Evolutionary conservation across 2,797 vertebrate species (phyloP).

Genomic region (Muraenolepis orangiensis): DNA sequence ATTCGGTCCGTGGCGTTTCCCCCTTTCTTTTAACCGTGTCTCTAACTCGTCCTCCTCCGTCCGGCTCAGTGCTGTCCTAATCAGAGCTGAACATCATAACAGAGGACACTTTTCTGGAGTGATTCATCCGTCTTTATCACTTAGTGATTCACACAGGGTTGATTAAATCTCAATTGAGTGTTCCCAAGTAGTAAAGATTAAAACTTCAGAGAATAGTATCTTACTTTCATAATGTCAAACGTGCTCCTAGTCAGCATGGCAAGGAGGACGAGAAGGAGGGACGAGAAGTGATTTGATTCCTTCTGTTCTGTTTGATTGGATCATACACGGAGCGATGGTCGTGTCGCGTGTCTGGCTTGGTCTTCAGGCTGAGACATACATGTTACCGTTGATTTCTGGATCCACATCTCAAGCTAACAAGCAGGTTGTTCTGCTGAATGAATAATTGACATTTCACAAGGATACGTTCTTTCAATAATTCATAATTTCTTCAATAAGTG

Average conservation of each 20-base stretch:
- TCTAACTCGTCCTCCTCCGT: neutral
- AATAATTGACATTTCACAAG: neutral
- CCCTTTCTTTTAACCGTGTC: neutral
- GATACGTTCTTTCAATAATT: neutral
- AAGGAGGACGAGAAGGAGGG: too few relatives aligned
- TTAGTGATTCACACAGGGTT: neutral
- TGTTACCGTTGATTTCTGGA: neutral
- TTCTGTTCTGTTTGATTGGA: neutral
- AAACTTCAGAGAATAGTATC: neutral
- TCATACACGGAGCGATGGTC: neutral
- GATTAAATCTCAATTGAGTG: neutral
- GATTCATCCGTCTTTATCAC: neutral
- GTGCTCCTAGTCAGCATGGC: too few relatives aligned
- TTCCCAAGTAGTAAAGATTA: neutral
- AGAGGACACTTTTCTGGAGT: neutral
- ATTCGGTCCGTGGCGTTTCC: slow-evolving; percentile 61
- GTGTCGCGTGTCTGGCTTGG: neutral
- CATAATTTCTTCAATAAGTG: neutral
- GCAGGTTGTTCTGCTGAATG: neutral
- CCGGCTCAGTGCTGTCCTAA: neutral
- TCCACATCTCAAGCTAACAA: neutral
- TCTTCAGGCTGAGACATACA: neutral
- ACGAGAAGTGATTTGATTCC: neutral
- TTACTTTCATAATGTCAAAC: neutral
- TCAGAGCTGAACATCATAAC: neutral